These are phyloP conservation scores for Paramormyrops kingsleyae DNA, from an alignment of 2,113 vertebrate species.

Conservation along the genomic window DNA sequence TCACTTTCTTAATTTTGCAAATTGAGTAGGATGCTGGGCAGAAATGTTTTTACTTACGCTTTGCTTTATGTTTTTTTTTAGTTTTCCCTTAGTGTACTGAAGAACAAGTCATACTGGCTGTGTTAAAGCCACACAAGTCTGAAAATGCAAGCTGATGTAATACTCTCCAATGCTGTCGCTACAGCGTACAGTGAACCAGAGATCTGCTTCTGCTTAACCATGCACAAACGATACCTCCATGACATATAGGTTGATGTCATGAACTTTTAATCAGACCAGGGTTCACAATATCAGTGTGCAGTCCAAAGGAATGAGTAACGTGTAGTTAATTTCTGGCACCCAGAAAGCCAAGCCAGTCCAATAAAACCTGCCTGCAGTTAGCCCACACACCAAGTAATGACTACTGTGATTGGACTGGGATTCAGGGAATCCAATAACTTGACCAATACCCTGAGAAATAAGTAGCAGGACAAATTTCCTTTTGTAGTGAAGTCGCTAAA, in stretches of 20 bases:
- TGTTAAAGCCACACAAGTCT: neutral
- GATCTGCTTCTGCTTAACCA: neutral
- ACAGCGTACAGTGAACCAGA: neutral
- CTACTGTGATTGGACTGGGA: conserved; percentile 7
- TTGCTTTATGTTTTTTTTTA: neutral
- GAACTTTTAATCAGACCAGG: neutral
- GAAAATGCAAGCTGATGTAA: neutral
- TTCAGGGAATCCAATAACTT: neutral
- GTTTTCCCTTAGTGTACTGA: neutral
- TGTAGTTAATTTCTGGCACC: neutral
- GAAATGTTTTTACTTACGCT: neutral
- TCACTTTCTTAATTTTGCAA: neutral
- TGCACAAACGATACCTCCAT: neutral
- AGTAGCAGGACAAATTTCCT: neutral
- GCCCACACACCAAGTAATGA: neutral
- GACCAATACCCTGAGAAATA: neutral
- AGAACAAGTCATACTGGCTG: neutral
- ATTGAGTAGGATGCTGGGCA: neutral
- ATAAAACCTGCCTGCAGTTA: neutral
- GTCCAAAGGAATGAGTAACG: neutral
- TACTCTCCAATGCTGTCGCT: neutral
- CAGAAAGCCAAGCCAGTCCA: neutral
- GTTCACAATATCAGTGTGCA: neutral
- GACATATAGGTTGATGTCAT: neutral
- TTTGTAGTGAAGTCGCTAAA: neutral